phyloP scores from a whole-genome alignment of 1,140 invertebrate genomes.

The Drosophila tsacasi region DNA sequence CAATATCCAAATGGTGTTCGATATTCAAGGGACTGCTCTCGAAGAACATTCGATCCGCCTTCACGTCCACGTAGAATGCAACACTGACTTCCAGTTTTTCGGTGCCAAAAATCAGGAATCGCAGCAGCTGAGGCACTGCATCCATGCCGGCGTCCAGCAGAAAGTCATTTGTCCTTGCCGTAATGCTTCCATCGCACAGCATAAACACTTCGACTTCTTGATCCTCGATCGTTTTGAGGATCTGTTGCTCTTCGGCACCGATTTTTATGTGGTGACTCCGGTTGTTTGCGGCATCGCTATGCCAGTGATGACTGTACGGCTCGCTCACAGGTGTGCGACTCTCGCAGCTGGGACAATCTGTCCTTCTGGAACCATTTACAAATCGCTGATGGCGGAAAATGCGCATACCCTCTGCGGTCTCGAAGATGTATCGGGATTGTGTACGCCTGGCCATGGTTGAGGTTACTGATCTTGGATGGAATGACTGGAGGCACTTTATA shows the following conservation, averaged over 20 bases:
- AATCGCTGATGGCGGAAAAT: conserved; percentile 54
- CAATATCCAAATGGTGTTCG: conserved; percentile 57
- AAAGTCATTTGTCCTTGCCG: conserved; percentile 50
- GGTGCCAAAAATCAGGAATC: conserved; percentile 53
- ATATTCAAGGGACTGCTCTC: conserved; percentile 49
- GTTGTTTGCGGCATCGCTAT: background rate
- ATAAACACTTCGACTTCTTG: conserved; percentile 55
- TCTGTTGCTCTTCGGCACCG: conserved; percentile 16
- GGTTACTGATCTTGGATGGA: background rate
- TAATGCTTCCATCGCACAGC: conserved; percentile 57
- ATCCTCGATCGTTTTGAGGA: conserved; percentile 49
- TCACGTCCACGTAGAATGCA: conserved; percentile 62
- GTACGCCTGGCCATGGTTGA: conserved; percentile 39
- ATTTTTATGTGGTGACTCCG: conserved; percentile 38
- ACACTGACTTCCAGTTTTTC: conserved; percentile 42
- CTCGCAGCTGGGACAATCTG: conserved; percentile 47
- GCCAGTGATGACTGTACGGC: conserved; percentile 63
- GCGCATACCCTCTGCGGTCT: conserved; percentile 25
- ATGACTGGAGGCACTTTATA: background rate
- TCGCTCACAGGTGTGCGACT: conserved; percentile 35
- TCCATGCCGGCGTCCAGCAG: conserved; percentile 61
- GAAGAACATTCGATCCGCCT: conserved; percentile 44
- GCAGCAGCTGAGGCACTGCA: conserved; percentile 54
- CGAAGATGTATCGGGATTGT: conserved; percentile 57
- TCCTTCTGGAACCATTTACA: conserved; percentile 20